These are phyloP conservation scores for Crypturellus tataupa DNA, from an alignment of 2,797 vertebrate genomes.

Conservation along the genomic window DNA sequence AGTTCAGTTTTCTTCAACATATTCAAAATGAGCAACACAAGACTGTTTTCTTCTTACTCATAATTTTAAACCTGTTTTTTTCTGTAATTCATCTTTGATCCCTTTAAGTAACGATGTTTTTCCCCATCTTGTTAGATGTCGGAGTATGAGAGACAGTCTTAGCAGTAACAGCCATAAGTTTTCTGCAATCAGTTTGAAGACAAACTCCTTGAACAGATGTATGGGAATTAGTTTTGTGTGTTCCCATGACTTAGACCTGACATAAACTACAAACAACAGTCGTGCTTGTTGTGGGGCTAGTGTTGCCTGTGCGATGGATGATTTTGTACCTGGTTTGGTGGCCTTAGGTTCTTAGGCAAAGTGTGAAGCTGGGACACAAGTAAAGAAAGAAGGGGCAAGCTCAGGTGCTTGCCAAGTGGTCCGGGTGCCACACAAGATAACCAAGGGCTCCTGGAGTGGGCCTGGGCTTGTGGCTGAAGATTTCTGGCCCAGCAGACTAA, in stretches of 20 bases:
- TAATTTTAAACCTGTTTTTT: not conserved
- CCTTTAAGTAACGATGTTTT: not conserved
- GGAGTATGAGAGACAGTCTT: not conserved
- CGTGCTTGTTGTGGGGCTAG: not conserved
- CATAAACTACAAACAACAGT: not conserved
- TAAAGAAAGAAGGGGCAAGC: not conserved
- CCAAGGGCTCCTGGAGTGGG: not conserved
- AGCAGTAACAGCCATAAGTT: not conserved
- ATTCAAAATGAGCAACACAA: not conserved
- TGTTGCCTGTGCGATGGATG: not conserved
- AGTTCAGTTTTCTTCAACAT: not conserved
- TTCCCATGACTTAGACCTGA: not conserved
- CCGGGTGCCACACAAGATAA: not conserved
- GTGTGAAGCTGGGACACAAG: not conserved
- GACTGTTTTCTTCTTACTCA: not conserved
- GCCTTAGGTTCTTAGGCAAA: fast-evolving
- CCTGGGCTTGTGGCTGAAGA: not conserved
- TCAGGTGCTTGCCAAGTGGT: not conserved
- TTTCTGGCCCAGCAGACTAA: not conserved
- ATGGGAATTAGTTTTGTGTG: not conserved
- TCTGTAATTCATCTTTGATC: not conserved
- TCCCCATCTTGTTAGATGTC: not conserved
- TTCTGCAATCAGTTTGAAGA: not conserved
- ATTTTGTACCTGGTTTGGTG: not conserved
- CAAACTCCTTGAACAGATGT: not conserved